Evolutionary conservation across 2,797 vertebrate genomes (phyloP).

Genomic region (Pachyuromys duprasi): DNA sequence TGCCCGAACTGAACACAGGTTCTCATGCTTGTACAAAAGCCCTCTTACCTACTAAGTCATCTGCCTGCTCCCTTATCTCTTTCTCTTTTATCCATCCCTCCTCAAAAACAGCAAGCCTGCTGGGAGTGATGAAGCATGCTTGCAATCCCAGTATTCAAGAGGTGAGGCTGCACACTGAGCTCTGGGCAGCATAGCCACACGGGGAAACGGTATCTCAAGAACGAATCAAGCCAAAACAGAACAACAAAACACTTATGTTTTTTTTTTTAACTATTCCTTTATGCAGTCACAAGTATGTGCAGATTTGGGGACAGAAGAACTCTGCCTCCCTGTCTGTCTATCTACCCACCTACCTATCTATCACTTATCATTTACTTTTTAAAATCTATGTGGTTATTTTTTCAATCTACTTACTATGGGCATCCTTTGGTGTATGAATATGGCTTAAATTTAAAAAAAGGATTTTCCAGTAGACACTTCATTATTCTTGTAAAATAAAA

Average conservation of each 20-base stretch:
- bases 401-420: not conserved
- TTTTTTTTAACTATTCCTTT: not conserved
- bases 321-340: not conserved
- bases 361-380: not conserved
- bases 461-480: not conserved
- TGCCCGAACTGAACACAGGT: no score
- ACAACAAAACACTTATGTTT: not conserved
- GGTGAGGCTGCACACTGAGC: not conserved
- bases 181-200: not conserved
- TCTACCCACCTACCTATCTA: not conserved
- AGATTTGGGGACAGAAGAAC: not conserved
- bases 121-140: no score
- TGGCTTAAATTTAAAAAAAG: not conserved
- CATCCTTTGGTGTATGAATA: not conserved
- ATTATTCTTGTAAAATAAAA: not conserved
- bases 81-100: not conserved
- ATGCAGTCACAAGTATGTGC: not conserved
- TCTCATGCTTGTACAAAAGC: not conserved
- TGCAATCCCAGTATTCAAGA: not conserved
- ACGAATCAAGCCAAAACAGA: not conserved
- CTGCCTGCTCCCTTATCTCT: not conserved
- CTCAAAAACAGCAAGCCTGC: not conserved
- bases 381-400: not conserved
- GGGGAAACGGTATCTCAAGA: not conserved
- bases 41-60: not conserved